Base-by-base conservation (phyloP, 2,888 invertebrate species). In the Automeris io region DNA sequence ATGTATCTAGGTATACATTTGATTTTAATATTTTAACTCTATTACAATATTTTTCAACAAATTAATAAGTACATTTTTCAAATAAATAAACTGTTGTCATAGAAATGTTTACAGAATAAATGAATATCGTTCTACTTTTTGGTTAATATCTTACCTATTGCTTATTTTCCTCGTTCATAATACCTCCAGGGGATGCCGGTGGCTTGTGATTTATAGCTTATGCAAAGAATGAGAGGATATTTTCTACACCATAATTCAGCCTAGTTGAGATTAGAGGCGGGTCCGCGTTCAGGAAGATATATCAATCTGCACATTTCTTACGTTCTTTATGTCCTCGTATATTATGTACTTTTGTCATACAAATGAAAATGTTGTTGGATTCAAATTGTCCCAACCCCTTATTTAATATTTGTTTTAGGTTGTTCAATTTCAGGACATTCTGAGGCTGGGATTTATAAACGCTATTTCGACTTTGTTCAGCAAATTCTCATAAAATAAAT, bases 141-240 rank as follows among this genome's bases (percentile, higher is more conserved):
- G 63, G 65, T 74, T 74, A 76, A 73, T 75, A 76, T 70, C 68
- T n/a, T 61, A 58, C 58, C 55, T 76, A 73, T 81, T 80, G 76
- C 78, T 78, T 76, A 77, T 81, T 74, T 80, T 78, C 61, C 66
- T 70, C 67, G 51, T 69, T 70, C 64, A 68, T 75, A 78, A 75
- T 71, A 67, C 71, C 74, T 51, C 64, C 43, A 60, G 77, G n/a
- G 79, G 76, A 75, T 73, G 74, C 74, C 70, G 65, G 70, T 70
- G 57, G 70, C 64, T 66, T 65, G 69, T 81, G 82, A 83, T 83
- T 81, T 81, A 83, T 80, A 61, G 65, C 71, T 73, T 80, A 83
- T 82, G 81, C 78, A 80, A 78, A 81, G 77, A 81, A 80, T 72
- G 70, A 76, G 76, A 74, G 73, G 70, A 80, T 81, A 78, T 81